Base-by-base conservation (phyloP, 1,140 invertebrate species). In the Heliothis virescens region DNA sequence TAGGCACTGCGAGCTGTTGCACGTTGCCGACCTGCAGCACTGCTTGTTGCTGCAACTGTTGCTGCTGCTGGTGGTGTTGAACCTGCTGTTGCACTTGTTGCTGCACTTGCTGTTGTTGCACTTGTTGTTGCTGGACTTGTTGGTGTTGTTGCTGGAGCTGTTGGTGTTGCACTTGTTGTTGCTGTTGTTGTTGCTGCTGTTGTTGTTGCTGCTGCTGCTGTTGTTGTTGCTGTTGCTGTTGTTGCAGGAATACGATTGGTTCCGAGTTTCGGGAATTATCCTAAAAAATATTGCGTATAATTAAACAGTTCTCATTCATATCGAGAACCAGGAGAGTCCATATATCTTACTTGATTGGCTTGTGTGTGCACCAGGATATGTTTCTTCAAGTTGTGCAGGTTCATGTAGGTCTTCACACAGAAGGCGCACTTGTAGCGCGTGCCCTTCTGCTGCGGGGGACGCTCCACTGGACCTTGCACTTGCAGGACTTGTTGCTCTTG, bases 351-450 rank as follows among this genome's bases (percentile, higher is more conserved):
- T 7, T 3, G 15, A 82, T 50, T 82, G 83, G 92, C 91, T 80
- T 91, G 90, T 53, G 91, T 82, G 76, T 95, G 94, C n/a, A 90
- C 92, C 16, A 90, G 74, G 86, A 97, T 95, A 89, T 98, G 98
- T 34, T 97, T 98, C 92, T 98, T 97, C 7, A 97, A 92, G 78
- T 97, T 96, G 83, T 97, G 96, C 84, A 97, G 96, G 87, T 97
- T 98, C 79, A 97, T 97, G 91, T 98, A 98, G 1, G 97, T 96
- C 81, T 98, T 97, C 4, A 96, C 95, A 89, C 98, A 98, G 0
- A 97, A 88, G 0, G 96, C 96, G 86, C 98, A 98, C 55, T 97
- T 96, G 93, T 98, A 98, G n/a, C 89, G 86, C 7, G 16, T 47
- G n/a, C 11, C 9, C 80, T 91, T 90, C 72, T 87, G 86, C 9